These are phyloP conservation scores for Sinonovacula constricta DNA, from an alignment of 1,140 invertebrate genomes.

Conservation along the genomic window DNA sequence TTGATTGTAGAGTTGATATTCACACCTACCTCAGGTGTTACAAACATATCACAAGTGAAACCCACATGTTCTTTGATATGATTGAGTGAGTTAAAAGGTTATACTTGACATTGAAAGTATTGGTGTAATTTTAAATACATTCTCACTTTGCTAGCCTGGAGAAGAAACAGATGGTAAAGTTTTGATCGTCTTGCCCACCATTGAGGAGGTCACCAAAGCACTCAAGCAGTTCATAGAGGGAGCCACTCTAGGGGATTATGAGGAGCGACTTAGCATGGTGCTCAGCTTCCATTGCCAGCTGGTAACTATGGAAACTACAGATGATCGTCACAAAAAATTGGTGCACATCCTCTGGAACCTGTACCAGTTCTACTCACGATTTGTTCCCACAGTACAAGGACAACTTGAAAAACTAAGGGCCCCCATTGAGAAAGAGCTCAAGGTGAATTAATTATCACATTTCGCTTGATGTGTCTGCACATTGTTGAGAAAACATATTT, in stretches of 20 bases:
- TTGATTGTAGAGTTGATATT: too few relatives aligned
- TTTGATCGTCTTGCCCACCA: too few relatives aligned
- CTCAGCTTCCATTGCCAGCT: slow-evolving; percentile 88
- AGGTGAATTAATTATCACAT: slow-evolving; percentile 76
- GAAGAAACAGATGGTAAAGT: too few relatives aligned
- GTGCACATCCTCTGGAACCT: slow-evolving; percentile 89
- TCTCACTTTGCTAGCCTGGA: too few relatives aligned
- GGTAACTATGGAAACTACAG: slow-evolving; percentile 80
- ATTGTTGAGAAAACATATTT: background rate
- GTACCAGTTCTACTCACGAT: slow-evolving; percentile 91
- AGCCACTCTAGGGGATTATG: slow-evolving; percentile 90
- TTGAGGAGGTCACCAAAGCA: slow-evolving; percentile 77
- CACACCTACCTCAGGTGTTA: too few relatives aligned
- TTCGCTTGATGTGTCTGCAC: background rate
- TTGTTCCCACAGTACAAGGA: slow-evolving; percentile 82
- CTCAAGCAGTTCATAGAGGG: slow-evolving; percentile 92
- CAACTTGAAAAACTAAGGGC: slow-evolving; percentile 82
- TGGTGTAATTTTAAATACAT: too few relatives aligned
- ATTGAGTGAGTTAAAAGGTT: too few relatives aligned
- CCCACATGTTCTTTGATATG: too few relatives aligned
- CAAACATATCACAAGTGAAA: too few relatives aligned
- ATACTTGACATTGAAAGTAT: too few relatives aligned
- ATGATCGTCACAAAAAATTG: slow-evolving; percentile 48
- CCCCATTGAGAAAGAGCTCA: slow-evolving; percentile 94
- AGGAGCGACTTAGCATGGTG: slow-evolving; percentile 88